Percentiles rank a stretch among this genome's conserved stretches.
These are phyloP conservation scores for Habropoda laboriosa DNA, from an alignment of 1,140 invertebrate species.

Conservation along the genomic window DNA sequence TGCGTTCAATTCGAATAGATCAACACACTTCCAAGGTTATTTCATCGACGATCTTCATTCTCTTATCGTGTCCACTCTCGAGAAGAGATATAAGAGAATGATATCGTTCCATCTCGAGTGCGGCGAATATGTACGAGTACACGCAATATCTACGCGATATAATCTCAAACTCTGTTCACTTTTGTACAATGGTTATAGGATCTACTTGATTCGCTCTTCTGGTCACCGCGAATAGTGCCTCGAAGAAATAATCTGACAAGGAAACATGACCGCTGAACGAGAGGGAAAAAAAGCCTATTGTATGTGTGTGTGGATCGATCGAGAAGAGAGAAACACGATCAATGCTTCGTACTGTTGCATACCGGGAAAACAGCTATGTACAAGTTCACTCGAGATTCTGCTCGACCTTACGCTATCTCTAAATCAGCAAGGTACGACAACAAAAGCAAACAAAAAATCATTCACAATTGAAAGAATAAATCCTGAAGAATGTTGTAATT, in stretches of 20 bases:
- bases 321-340: constrained; percentile 19
- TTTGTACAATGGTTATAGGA: neutral
- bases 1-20: constrained; percentile 25
- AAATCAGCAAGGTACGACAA: too few species aligned
- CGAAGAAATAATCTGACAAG: neutral
- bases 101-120: neutral
- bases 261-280: constrained; percentile 2
- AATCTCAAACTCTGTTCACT: neutral
- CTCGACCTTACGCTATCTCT: neutral
- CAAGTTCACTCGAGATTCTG: constrained; percentile 54
- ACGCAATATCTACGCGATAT: neutral
- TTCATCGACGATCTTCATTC: neutral
- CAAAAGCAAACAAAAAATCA: too few species aligned
- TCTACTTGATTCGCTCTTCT: neutral
- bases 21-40: neutral
- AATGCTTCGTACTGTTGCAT: constrained; percentile 68
- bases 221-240: constrained; percentile 11
- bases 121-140: neutral
- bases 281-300: neutral
- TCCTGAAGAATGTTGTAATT: neutral
- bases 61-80: neutral
- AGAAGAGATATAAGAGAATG: neutral
- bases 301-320: constrained; percentile 1
- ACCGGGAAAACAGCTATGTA: constrained; percentile 68
- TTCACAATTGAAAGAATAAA: too few species aligned